Percentiles rank a stretch among this genome's conserved stretches.
These are phyloP conservation scores for Apodemia duryi DNA, from an alignment of 2,888 invertebrate species.

Conservation along the genomic window DNA sequence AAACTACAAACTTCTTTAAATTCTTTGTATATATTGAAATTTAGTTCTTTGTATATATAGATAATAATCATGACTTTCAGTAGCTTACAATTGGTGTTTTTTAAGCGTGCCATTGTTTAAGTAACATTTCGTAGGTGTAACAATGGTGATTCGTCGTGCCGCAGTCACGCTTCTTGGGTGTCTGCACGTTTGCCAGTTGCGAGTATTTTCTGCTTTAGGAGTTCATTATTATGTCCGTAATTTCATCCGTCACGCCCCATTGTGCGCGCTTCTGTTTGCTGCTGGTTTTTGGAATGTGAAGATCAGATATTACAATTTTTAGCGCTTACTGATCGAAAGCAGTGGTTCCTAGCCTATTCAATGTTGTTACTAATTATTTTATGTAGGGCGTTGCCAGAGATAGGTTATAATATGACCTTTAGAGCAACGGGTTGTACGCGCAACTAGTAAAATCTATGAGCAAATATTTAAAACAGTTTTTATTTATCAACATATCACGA, in stretches of 20 bases:
- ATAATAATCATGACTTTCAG: conserved; percentile 2
- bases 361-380: no score
- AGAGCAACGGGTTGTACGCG: no score
- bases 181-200: conserved; percentile 45
- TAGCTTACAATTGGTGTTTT: conserved; percentile 1
- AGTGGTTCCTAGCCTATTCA: no score
- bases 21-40: no score
- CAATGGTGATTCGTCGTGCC: conserved; percentile 47
- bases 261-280: conserved; percentile 45
- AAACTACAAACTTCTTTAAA: no score
- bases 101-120: conserved; percentile 8
- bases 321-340: no score
- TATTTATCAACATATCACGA: no score
- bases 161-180: conserved; percentile 56
- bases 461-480: no score
- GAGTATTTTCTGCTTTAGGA: conserved; percentile 60
- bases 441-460: no score
- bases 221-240: conserved; percentile 41
- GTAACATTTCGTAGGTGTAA: conserved; percentile 27
- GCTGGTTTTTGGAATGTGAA: conserved; percentile 36
- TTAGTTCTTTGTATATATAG: neutral
- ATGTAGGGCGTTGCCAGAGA: no score
- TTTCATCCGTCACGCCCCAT: conserved; percentile 45
- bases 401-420: no score
- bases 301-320: conserved; percentile 4